Conservation (phyloP, 2,113 vertebrate species). For the Thermophis baileyi region DNA sequence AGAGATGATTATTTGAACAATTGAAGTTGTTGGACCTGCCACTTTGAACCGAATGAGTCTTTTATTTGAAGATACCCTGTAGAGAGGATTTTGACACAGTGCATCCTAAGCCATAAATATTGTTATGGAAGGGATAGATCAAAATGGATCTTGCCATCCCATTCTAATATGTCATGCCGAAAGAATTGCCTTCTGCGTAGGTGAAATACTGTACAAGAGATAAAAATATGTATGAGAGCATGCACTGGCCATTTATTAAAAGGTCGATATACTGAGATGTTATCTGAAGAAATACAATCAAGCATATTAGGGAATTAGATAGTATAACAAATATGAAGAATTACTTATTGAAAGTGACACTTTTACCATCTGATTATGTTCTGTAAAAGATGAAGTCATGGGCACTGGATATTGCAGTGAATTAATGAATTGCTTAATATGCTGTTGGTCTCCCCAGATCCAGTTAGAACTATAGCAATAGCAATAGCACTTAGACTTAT, state of each 20-base stretch:
- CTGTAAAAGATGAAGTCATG: background rate
- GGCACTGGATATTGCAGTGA: background rate
- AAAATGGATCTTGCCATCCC: slow-evolving; percentile 49
- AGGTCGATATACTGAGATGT: background rate
- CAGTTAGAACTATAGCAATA: too few species aligned
- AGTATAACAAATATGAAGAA: background rate
- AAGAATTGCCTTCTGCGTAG: slow-evolving; percentile 39
- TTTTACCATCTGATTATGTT: background rate
- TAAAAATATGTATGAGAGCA: slow-evolving; percentile 25
- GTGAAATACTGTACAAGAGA: slow-evolving; percentile 30
- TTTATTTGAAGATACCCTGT: slow-evolving; percentile 55
- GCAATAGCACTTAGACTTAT: too few species aligned
- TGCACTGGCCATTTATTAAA: slow-evolving; percentile 16
- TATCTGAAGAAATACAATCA: background rate
- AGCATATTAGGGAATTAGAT: background rate
- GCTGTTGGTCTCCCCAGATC: background rate
- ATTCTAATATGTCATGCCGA: slow-evolving; percentile 50
- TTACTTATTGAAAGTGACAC: slow-evolving; percentile 4
- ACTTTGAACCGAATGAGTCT: slow-evolving; percentile 63
- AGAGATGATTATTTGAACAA: slow-evolving; percentile 55
- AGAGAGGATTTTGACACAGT: slow-evolving; percentile 51
- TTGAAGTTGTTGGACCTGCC: slow-evolving; percentile 57
- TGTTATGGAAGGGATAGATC: slow-evolving; percentile 52
- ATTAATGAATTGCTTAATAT: background rate
- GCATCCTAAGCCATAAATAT: slow-evolving; percentile 47